Conservation (phyloP, 2,888 invertebrate species). For the Operophtera brumata region DNA sequence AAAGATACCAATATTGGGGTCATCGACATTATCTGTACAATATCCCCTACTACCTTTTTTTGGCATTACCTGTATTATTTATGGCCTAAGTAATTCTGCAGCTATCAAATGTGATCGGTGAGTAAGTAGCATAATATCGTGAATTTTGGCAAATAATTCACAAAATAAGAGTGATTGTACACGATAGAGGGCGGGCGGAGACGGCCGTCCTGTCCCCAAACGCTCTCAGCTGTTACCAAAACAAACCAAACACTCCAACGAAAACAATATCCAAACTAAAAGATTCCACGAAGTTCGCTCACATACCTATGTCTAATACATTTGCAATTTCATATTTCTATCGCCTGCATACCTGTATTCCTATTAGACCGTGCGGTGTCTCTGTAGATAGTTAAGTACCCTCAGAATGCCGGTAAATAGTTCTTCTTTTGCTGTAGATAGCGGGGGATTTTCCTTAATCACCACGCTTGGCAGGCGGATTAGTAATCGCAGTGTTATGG, state of each 20-base stretch:
- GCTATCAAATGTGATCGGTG: conserved; percentile 31
- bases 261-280: conserved; percentile 37
- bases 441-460: no score
- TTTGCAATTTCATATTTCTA: conserved; percentile 10
- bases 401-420: background rate
- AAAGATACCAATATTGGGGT: conserved; percentile 15
- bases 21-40: conserved; percentile 13
- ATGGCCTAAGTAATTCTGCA: conserved; percentile 20
- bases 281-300: conserved; percentile 16
- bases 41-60: conserved; percentile 1
- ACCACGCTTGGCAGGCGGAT: no score
- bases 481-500: no score
- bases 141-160: conserved; percentile 51
- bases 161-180: conserved; percentile 53
- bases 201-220: conserved; percentile 55
- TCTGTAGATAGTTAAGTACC: background rate
- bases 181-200: conserved; percentile 57
- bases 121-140: conserved; percentile 42
- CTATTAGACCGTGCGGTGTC: background rate
- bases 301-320: conserved; percentile 16
- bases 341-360: background rate
- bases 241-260: conserved; percentile 43
- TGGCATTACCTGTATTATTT: conserved; percentile 19
- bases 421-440: no score
- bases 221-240: conserved; percentile 44